phyloP scores from a whole-genome alignment of 2,797 vertebrate species.

The Cossypha polioptera region DNA sequence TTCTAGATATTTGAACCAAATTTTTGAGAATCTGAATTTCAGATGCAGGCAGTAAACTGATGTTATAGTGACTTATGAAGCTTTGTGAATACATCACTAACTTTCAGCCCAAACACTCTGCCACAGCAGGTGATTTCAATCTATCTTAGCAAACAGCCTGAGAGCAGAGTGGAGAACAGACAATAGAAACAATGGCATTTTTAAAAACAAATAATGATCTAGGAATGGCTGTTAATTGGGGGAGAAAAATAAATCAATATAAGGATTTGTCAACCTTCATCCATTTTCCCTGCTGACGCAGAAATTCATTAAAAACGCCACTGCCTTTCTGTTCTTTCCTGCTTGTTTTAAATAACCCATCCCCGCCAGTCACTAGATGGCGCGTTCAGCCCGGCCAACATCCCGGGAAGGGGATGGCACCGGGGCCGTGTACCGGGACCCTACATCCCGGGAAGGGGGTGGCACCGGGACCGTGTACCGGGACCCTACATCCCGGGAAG shows the following conservation, averaged over 20 bases:
- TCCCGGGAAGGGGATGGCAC: too few relatives aligned
- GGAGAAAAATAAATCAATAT: background rate
- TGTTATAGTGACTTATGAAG: background rate
- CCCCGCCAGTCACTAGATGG: constrained; percentile 54
- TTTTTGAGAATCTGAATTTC: background rate
- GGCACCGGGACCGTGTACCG: too few relatives aligned
- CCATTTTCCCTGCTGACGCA: background rate
- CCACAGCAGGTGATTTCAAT: background rate
- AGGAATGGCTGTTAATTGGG: background rate
- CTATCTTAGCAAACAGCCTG: background rate
- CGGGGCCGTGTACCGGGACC: too few relatives aligned
- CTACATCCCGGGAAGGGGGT: too few relatives aligned
- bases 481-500: too few relatives aligned
- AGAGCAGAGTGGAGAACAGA: background rate
- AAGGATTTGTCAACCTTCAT: background rate
- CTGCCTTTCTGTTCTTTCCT: background rate
- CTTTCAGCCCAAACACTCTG: background rate
- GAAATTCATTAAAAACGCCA: background rate
- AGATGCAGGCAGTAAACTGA: background rate
- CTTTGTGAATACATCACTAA: background rate
- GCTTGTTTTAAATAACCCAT: background rate
- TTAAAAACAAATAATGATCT: background rate
- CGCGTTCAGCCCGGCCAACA: background rate
- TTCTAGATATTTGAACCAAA: background rate
- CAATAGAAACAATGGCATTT: background rate